Percentiles rank a stretch among this genome's conserved stretches.
Evolutionary conservation across 2,113 vertebrate genomes (phyloP).

Genomic region (Serinus canaria): DNA sequence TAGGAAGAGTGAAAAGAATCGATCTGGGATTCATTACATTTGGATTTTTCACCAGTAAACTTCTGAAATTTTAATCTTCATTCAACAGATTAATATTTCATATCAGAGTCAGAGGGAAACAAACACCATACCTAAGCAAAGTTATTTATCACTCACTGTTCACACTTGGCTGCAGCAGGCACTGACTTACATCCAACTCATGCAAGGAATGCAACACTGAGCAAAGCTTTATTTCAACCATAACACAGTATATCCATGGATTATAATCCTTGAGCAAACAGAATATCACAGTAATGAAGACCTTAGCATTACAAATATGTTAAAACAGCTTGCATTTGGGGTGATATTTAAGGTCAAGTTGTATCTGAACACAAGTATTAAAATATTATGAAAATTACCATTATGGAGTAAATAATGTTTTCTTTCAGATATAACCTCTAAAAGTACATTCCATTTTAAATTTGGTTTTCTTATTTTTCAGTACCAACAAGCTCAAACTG

Average conservation of each 20-base stretch:
- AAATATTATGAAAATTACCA: constrained; percentile 59
- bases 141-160: not conserved
- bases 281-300: constrained; percentile 37
- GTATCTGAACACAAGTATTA: constrained; percentile 53
- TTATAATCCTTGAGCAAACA: constrained; percentile 36
- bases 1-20: not conserved
- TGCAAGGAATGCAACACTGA: not conserved
- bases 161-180: not conserved
- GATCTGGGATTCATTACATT: not conserved
- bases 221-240: constrained; percentile 36
- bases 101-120: not conserved
- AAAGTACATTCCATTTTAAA: constrained; percentile 30
- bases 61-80: not conserved
- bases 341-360: constrained; percentile 44
- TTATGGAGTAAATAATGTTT: constrained; percentile 50
- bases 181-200: not conserved
- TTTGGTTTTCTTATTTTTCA: not conserved
- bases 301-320: constrained; percentile 50
- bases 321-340: constrained; percentile 61
- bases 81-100: not conserved
- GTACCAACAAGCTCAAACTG: not conserved
- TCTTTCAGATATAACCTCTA: constrained; percentile 45
- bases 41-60: not conserved
- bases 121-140: not conserved
- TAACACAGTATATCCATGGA: not conserved